These are phyloP conservation scores for Cricetomys ansorgei DNA, from an alignment of 2,113 vertebrate genomes.

Conservation along the genomic window DNA sequence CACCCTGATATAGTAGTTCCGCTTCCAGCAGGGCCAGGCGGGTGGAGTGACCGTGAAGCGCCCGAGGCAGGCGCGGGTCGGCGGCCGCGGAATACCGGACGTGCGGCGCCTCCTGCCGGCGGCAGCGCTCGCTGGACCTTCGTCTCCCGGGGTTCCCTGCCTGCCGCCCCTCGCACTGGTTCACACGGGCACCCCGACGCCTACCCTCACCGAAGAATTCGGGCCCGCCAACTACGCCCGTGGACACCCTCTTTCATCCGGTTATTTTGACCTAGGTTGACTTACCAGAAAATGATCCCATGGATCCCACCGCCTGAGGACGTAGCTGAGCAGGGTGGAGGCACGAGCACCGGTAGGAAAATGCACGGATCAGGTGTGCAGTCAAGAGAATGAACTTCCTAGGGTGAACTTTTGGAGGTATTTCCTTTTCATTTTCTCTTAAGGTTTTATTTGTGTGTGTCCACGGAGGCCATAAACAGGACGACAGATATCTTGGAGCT, in stretches of 20 bases:
- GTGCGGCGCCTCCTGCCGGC: neutral
- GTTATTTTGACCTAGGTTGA: neutral
- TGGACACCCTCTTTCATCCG: neutral
- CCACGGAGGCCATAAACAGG: neutral
- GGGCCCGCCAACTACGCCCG: neutral
- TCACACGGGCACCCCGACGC: no score
- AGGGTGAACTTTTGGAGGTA: neutral
- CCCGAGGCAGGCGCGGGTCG: fast-evolving
- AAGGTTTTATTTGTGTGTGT: neutral
- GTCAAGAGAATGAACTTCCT: neutral
- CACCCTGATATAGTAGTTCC: slow-evolving; percentile 46
- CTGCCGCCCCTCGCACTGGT: neutral
- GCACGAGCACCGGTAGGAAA: neutral
- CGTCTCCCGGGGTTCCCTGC: neutral
- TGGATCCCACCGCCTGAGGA: no score
- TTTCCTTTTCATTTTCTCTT: neutral
- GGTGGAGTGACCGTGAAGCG: neutral
- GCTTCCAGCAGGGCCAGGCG: neutral
- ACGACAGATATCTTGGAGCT: neutral
- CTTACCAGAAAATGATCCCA: neutral
- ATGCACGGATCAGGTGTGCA: neutral
- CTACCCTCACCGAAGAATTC: neutral
- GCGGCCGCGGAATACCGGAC: neutral
- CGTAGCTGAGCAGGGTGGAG: neutral
- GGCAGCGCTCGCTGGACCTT: neutral